phyloP scores from a whole-genome alignment of 2,797 vertebrate genomes.

The Avahi laniger region DNA sequence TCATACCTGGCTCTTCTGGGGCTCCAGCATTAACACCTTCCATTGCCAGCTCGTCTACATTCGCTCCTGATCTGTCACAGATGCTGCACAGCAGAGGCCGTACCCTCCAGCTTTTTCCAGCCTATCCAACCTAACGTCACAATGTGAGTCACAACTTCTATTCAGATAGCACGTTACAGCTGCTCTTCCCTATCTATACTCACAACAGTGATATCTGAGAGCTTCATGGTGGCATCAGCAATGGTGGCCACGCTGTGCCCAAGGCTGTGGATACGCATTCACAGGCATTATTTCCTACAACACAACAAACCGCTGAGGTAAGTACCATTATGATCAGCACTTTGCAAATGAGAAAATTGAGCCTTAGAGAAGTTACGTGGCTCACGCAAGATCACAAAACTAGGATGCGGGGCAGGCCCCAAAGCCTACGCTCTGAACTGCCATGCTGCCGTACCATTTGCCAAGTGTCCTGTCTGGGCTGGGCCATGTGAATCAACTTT shows the following conservation, averaged over 20 bases:
- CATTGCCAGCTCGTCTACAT: background rate
- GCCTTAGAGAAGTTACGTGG: background rate
- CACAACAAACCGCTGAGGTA: constrained; percentile 60
- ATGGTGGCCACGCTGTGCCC: background rate
- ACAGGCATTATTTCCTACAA: constrained; percentile 44
- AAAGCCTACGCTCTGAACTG: background rate
- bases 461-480: background rate
- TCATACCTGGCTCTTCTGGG: background rate
- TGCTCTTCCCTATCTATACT: background rate
- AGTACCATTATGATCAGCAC: constrained; percentile 67
- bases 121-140: background rate
- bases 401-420: background rate
- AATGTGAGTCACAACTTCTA: background rate
- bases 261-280: background rate
- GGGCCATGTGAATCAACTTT: background rate
- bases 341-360: constrained; percentile 3
- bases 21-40: background rate
- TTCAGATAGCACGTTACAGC: background rate
- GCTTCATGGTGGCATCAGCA: background rate
- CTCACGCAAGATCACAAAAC: background rate
- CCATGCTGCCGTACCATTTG: background rate
- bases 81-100: background rate
- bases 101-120: background rate
- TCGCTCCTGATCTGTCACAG: background rate
- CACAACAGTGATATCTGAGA: background rate